Percentiles rank a stretch among this genome's conserved stretches.
Conservation (phyloP, 2,888 invertebrate species). For the Drosophila quinaria region DNA sequence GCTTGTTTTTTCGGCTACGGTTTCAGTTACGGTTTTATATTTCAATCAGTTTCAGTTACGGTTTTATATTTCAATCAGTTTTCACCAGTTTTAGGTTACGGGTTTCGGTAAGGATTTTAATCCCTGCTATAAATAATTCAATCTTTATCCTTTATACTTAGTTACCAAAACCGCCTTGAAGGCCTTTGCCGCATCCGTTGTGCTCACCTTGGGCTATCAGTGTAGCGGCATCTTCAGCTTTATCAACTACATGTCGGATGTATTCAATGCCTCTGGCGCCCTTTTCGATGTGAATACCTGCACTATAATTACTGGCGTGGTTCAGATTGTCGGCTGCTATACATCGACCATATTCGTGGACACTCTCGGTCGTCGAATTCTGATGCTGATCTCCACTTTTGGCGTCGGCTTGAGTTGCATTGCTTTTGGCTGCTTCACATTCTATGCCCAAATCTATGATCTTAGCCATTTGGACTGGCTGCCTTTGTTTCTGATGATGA, state of each 20-base stretch:
- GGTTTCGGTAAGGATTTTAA: too few species aligned
- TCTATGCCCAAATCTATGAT: conserved; percentile 49
- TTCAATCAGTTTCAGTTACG: too few species aligned
- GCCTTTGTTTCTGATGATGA: conserved; percentile 79
- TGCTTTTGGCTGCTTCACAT: conserved; percentile 77
- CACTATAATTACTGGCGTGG: conserved; percentile 81
- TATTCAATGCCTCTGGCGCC: conserved; percentile 79
- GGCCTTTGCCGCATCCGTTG: conserved; percentile 65
- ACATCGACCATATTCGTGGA: conserved; percentile 81
- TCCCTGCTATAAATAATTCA: neutral
- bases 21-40: too few species aligned
- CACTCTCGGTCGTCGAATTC: conserved; percentile 78
- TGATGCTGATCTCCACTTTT: conserved; percentile 78
- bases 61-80: too few species aligned
- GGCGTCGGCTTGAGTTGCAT: conserved; percentile 76
- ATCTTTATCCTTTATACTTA: conserved; percentile 26
- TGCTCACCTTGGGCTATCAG: conserved; percentile 74
- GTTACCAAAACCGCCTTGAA: conserved; percentile 75
- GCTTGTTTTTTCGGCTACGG: too few species aligned
- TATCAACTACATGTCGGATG: conserved; percentile 83
- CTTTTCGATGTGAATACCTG: conserved; percentile 79
- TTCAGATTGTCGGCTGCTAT: conserved; percentile 82
- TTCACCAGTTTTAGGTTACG: too few species aligned
- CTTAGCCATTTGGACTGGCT: conserved; percentile 73
- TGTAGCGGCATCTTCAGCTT: conserved; percentile 82